Percentiles rank a stretch among this genome's conserved stretches.
Conservation (phyloP, 53 echinoderm and acorn worm species). For the Mesocentrotus franciscanus region DNA sequence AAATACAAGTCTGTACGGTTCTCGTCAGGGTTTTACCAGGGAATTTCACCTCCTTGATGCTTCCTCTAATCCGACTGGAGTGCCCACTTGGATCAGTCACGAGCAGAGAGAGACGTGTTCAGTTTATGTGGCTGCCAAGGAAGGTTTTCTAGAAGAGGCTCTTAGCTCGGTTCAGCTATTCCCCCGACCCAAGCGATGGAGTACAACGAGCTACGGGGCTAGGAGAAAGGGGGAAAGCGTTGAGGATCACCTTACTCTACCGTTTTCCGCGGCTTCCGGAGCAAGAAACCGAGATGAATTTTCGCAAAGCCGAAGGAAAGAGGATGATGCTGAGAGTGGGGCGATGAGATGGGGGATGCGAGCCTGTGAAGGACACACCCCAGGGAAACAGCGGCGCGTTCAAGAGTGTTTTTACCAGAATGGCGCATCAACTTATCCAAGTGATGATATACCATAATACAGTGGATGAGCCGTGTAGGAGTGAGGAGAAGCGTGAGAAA, state of each 20-base stretch:
- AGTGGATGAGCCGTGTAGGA: conserved; percentile 52
- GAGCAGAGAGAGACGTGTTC: conserved; percentile 57
- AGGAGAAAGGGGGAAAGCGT: conserved; percentile 35
- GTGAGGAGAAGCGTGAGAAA: conserved; percentile 36
- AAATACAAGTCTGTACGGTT: conserved; percentile 68
- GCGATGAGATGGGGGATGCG: conserved; percentile 36
- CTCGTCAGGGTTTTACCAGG: conserved; percentile 78
- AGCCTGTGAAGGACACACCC: conserved; percentile 53
- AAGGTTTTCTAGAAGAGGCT: conserved; percentile 38
- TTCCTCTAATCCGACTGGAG: conserved; percentile 83
- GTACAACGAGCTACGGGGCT: conserved; percentile 47
- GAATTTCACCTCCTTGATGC: conserved; percentile 78
- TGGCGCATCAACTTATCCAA: conserved; percentile 47
- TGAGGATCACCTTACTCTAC: conserved; percentile 60
- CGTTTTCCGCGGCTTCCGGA: conserved; percentile 61
- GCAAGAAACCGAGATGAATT: conserved; percentile 69
- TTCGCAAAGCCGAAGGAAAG: conserved; percentile 18
- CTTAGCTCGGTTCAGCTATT: conserved; percentile 53
- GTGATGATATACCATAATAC: conserved; percentile 66
- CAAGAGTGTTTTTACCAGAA: conserved; percentile 66
- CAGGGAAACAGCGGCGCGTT: conserved; percentile 45
- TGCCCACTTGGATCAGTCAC: conserved; percentile 73
- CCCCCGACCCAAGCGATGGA: conserved; percentile 50
- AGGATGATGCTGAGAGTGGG: conserved; percentile 4
- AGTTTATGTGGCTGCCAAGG: conserved; percentile 48